These are phyloP conservation scores for Fabriciana adippe DNA, from an alignment of 2,888 invertebrate genomes.

Conservation along the genomic window DNA sequence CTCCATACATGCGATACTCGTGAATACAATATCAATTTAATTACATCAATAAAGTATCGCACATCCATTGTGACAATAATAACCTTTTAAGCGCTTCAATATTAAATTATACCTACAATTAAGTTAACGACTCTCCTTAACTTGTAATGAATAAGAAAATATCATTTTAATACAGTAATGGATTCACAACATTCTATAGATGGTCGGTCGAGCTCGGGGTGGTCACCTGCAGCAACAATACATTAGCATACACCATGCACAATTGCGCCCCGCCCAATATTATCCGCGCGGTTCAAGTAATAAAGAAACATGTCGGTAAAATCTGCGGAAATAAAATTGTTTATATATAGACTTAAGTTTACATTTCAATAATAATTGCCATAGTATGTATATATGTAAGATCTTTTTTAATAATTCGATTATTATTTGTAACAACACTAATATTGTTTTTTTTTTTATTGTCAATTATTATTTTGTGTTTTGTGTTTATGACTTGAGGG, in stretches of 20 bases:
- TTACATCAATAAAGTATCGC: slow-evolving; percentile 11
- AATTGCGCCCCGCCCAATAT: slow-evolving; percentile 41
- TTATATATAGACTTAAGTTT: too few relatives aligned
- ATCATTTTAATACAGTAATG: slow-evolving; percentile 26
- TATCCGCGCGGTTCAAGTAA: slow-evolving; percentile 32
- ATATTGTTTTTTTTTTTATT: too few relatives aligned
- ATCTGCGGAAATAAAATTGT: not conserved
- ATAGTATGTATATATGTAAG: too few relatives aligned
- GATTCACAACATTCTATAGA: slow-evolving; percentile 26
- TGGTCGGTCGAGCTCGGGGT: slow-evolving; percentile 49
- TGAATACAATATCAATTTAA: slow-evolving; percentile 17
- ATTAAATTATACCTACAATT: slow-evolving; percentile 16
- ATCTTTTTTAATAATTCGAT: too few relatives aligned
- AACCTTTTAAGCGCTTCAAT: slow-evolving; percentile 8
- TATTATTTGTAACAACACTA: too few relatives aligned
- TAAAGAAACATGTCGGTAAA: not conserved
- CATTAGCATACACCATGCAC: slow-evolving; percentile 74
- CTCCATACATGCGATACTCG: not conserved
- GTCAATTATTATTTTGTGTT: too few relatives aligned
- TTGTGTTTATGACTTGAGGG: too few relatives aligned
- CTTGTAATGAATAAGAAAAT: slow-evolving; percentile 17
- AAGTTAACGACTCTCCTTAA: slow-evolving; percentile 12
- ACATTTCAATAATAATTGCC: too few relatives aligned
- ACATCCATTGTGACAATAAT: slow-evolving; percentile 19
- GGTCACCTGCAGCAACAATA: slow-evolving; percentile 56